A percentile compares a stretch with the other conserved stretches of the same genome.
phyloP scores from a whole-genome alignment of 2,113 vertebrate species.

The Mungos mungo region DNA sequence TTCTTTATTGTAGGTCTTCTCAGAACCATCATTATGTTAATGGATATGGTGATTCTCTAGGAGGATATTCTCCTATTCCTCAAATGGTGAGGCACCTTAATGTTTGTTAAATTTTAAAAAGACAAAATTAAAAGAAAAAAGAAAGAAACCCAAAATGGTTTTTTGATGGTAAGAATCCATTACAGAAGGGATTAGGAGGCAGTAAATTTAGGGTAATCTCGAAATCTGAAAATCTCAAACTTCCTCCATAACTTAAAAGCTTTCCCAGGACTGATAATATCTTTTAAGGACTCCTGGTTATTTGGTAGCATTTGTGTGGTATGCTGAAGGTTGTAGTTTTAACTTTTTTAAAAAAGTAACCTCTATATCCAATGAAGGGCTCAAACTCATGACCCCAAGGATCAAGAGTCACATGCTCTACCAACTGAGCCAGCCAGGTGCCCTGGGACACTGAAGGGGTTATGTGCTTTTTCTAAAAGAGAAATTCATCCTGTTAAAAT shows the following conservation, averaged over 20 bases:
- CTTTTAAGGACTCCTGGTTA: neutral
- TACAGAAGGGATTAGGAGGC: neutral
- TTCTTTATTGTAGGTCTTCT: neutral
- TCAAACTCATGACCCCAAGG: neutral
- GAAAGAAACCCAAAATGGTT: neutral
- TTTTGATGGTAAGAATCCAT: neutral
- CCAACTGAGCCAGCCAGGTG: neutral
- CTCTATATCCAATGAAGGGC: neutral
- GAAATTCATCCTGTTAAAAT: neutral
- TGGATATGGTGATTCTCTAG: neutral
- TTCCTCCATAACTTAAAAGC: neutral
- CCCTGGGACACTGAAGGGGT: neutral
- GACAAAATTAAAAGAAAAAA: neutral
- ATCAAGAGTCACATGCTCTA: neutral
- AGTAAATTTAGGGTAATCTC: neutral
- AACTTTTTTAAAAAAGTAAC: neutral
- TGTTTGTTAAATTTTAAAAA: neutral
- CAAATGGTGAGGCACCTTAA: neutral
- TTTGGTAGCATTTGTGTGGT: conserved; percentile 9
- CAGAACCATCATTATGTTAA: neutral
- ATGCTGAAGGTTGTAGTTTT: neutral
- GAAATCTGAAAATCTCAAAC: conserved; percentile 33
- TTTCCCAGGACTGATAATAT: neutral
- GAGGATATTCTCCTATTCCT: neutral
- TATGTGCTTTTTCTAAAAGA: conserved; percentile 29